Evolutionary conservation across 2,113 vertebrate genomes (phyloP), one percentile per base, ranked within the genome.

Genomic region (Origma solitaria): DNA sequence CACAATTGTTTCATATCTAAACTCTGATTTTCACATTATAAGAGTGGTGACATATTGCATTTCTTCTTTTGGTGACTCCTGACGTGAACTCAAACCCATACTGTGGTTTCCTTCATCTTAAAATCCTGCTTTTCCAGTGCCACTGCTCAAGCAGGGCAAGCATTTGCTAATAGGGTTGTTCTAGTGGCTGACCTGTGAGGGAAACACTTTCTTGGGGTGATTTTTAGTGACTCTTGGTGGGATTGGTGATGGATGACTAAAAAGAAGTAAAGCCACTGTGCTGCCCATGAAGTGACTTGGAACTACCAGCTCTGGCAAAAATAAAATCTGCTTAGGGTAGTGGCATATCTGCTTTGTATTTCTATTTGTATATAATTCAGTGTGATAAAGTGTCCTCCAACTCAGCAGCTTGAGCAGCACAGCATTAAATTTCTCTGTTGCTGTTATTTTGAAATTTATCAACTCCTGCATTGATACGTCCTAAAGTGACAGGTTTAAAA

Each of bases 41-140:
- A 6, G 10, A 35, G 40, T 37, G 15, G 12, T 51, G n/a, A 69
- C 49, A 75, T 60, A 53, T 12, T 87, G 49, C 21, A 92, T 82
- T 51, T 61, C 68, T 84, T 79, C 40, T 90, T 53, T 76, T 35
- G 6, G 61, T 79, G 47, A 19, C 58, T 73, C 19, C 54, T 79
- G 40, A 28, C 37, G 44, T 28, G 38, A 56, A 20, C 25, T 81
- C 56, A 65, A 40, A 27, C 14, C 6, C 6, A 9, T 35, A 13
- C 16, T 16, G 5, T 37, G 51, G 12, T 47, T 85, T 72, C 21
- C 56, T 83, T 90, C 54, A 47, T 72, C 51, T 94, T 78, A 83
- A 70, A 86, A 85, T 60, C 40, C 65, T 88, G 30, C 21, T 83
- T 91, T 96, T 90, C 79, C 88, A 79, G 80, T 92, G 75, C 56